These are phyloP conservation scores for Laticauda colubrina DNA, from an alignment of 2,113 vertebrate species.

Conservation along the genomic window DNA sequence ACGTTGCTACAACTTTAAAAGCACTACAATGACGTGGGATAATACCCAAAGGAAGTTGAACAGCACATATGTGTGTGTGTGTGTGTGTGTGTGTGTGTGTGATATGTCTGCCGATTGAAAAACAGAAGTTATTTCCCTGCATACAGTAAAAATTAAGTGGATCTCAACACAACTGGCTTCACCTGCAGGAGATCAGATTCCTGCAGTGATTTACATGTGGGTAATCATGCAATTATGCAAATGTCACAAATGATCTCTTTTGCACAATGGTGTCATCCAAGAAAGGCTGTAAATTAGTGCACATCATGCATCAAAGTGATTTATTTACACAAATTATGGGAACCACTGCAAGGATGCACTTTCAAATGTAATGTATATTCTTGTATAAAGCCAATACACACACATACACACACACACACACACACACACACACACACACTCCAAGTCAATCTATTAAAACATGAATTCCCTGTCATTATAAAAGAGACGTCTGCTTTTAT, in stretches of 20 bases:
- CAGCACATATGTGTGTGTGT: too few species aligned
- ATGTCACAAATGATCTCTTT: neutral
- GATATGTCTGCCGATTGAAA: conserved; percentile 29
- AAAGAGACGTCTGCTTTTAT: neutral
- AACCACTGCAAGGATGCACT: neutral
- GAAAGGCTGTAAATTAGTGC: neutral
- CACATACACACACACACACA: neutral
- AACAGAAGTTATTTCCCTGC: neutral
- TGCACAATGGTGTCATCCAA: neutral
- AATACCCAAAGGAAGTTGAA: too few species aligned
- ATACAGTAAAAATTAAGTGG: neutral
- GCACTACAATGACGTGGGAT: too few species aligned
- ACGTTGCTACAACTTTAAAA: too few species aligned
- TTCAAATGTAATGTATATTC: neutral
- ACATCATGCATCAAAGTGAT: neutral
- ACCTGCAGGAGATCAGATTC: neutral
- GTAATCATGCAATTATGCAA: neutral
- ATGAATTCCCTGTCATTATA: neutral
- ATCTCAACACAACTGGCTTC: neutral
- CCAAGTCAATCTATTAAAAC: neutral
- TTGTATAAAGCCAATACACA: neutral
- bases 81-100: too few species aligned
- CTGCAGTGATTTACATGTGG: neutral
- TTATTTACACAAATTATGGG: neutral
- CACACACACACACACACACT: neutral